Base-by-base conservation (phyloP, 2,797 vertebrate species). In the Microchirus variegatus region DNA sequence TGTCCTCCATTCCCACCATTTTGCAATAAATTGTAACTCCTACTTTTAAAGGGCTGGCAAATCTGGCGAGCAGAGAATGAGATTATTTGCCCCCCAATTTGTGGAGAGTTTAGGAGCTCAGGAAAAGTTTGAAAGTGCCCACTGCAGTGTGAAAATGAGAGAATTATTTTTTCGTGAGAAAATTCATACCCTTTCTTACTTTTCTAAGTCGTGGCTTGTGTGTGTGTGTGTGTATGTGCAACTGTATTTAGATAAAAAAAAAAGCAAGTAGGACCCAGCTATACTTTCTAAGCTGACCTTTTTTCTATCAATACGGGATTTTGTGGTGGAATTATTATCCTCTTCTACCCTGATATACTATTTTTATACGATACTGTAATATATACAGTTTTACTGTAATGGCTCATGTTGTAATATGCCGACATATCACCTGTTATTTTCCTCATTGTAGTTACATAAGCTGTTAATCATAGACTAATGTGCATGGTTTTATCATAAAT, bases 91-190 rank as follows among this genome's bases (percentile, higher is more conserved):
- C 88, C 76, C 88, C 88, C 79, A 81, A 73, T 84, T 75, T 82
- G 80, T 82, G 65, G 74, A 84, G 76, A 90, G 79, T 84, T 86
- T 51, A 84, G 80, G 83, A 90, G 90, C 91, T 94, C 93, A 93
- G 93, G 92, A 92, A 90, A 85, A 78, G 81, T 91, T 83, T 88
- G 85, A 81, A 90, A 87, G 83, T 86, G 87, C 88, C 77, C 89
- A 85, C 75, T 77, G 70, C 59, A 76, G 81, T 85, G 79, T 75
- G 84, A 86, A 71, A 75, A 89, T 78, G 85, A 85, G 71, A 84
- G 80, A 77, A 72, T 78, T 50, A 47, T 68, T 70, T 59, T 60
- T 51, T 57, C 18, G 63, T 60, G 59, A 66, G 49, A 66, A 26
- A 62, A 75, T 76, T 80, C 49, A n/a, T 59, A 66, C 37, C 4